Evolutionary conservation across 2,888 invertebrate species (phyloP), one percentile per base, ranked within the genome.

Genomic region (Drepana falcataria): DNA sequence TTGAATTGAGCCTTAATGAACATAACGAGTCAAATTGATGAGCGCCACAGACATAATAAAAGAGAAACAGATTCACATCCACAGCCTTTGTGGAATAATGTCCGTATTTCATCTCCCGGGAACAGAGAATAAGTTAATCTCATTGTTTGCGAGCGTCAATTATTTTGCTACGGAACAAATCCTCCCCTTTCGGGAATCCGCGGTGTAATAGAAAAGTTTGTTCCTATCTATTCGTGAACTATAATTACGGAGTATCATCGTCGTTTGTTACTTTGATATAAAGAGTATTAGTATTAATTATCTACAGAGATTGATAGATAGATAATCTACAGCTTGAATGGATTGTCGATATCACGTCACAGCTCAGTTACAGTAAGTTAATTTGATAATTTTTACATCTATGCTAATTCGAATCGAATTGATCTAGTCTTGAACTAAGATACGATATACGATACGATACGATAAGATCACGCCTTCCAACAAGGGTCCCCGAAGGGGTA

Each of bases 91-190:
- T 71, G 61, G 66, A 67, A 66, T 69, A 72, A 69, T 69, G 69
- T 70, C 64, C 65, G 68, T 72, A 72, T 75, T 77, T 67, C 68
- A 69, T 68, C 66, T 71, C 61, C 63, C 59, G 64, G 60, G 68
- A 60, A 68, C 68, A 51, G 63, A 67, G 64, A 70, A 73, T 70
- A 59, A 59, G 59, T 57, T 57, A 71, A 73, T 74, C 69, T 70
- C 68, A 68, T 69, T 73, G 71, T 75, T 73, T 72, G 71, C 62
- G 61, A 67, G 64, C 66, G 64, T 67, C 70, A 71, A 73, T 75
- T 73, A 72, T 71, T 70, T 74, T 70, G 64, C 66, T 52, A 51
- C 51, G 51, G 40, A 35, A 53, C 41, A 53, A 56, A 58, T 53
- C 41, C 55, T 53, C 49, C 49, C 53, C 47, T 54, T 55, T 53